These are phyloP conservation scores for Budorcas taxicolor DNA, from an alignment of 2,113 vertebrate genomes.

Conservation along the genomic window DNA sequence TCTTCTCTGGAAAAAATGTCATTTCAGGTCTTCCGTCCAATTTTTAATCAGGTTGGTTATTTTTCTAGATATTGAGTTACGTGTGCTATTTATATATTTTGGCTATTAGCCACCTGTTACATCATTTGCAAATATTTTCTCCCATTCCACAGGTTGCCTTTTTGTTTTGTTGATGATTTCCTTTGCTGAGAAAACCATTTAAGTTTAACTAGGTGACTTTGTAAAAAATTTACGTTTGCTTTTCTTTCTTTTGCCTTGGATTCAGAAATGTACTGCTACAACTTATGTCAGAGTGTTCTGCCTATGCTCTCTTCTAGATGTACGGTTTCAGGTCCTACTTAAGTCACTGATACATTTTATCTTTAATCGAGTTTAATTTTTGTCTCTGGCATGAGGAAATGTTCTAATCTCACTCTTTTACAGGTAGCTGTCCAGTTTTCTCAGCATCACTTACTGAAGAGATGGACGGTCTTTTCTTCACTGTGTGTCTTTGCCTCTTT, in stretches of 20 bases:
- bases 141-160: neutral
- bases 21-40: neutral
- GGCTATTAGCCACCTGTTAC: neutral
- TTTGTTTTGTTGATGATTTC: neutral
- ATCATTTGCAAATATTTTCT: neutral
- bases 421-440: neutral
- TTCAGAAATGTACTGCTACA: neutral
- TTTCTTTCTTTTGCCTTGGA: neutral
- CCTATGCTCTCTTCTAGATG: neutral
- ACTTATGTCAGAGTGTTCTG: neutral
- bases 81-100: neutral
- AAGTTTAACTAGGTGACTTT: neutral
- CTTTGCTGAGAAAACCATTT: neutral
- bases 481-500: neutral
- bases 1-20: neutral
- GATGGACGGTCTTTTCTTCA: neutral
- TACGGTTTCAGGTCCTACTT: neutral
- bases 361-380: neutral
- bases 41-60: neutral
- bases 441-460: neutral
- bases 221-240: neutral
- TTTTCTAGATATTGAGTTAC: neutral
- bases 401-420: neutral
- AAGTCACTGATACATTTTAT: neutral
- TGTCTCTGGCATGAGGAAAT: neutral